phyloP scores from a whole-genome alignment of 2,797 vertebrate species.

The Sebastes goodei region DNA sequence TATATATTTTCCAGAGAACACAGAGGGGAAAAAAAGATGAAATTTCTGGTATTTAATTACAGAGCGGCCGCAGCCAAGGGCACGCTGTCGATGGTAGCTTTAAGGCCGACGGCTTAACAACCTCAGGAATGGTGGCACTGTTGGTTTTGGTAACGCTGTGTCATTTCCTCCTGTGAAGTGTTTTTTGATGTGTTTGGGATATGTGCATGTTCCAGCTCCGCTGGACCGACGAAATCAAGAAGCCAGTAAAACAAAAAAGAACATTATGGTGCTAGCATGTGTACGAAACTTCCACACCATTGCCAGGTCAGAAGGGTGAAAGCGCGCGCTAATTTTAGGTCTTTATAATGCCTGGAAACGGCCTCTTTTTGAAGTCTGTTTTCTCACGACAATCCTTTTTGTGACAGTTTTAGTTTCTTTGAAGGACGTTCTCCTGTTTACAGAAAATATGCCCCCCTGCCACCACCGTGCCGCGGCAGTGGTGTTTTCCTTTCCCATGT shows the following conservation, averaged over 20 bases:
- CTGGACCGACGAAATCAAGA: conserved; percentile 13
- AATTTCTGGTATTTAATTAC: conserved; percentile 70
- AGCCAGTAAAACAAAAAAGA: background rate
- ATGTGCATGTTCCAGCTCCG: conserved; percentile 16
- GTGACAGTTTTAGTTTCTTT: conserved; percentile 8
- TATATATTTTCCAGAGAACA: conserved; percentile 56
- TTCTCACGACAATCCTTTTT: conserved; percentile 24
- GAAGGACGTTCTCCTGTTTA: conserved; percentile 5
- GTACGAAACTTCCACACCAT: background rate
- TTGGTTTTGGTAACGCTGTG: conserved; percentile 57
- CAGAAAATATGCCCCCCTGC: background rate
- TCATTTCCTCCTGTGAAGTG: conserved; percentile 55
- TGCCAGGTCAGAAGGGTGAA: conserved; percentile 6
- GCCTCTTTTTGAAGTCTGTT: conserved; percentile 33
- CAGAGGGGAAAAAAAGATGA: conserved; percentile 31
- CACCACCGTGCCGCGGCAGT: background rate
- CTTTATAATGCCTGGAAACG: conserved; percentile 28
- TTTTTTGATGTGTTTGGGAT: conserved; percentile 42
- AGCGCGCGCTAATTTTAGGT: conserved; percentile 9
- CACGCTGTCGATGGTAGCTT: conserved; percentile 59
- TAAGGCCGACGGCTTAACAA: conserved; percentile 61
- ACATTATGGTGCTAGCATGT: conserved; percentile 4
- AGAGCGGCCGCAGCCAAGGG: conserved; percentile 50
- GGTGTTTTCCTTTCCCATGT: conserved; percentile 11
- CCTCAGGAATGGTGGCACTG: conserved; percentile 60